Evolutionary conservation across 2,113 vertebrate genomes (phyloP).

Genomic region (Chaenogobius annularis): DNA sequence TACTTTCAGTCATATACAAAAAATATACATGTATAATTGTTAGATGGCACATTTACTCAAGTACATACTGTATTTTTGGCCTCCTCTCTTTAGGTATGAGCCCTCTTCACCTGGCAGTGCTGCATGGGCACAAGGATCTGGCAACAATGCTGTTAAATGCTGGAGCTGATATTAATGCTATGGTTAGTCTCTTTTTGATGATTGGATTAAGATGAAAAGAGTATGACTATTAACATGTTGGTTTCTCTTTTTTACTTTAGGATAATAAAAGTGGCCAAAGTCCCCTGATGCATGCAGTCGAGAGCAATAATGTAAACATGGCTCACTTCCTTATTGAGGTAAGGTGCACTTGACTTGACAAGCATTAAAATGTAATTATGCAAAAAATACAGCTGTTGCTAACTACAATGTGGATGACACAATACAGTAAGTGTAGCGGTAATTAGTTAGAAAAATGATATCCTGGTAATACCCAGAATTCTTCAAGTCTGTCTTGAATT

Average conservation of each 20-base stretch:
- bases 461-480: no score
- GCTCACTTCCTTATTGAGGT: constrained; percentile 87
- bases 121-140: constrained; percentile 67
- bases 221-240: constrained; percentile 25
- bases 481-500: no score
- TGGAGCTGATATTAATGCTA: constrained; percentile 83
- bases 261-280: constrained; percentile 89
- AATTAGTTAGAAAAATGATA: neutral
- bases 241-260: constrained; percentile 59
- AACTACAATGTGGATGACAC: no score
- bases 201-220: constrained; percentile 3
- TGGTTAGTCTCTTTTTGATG: constrained; percentile 73
- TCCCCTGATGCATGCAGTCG: constrained; percentile 86
- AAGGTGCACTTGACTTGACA: constrained; percentile 13
- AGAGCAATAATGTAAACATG: constrained; percentile 81
- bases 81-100: constrained; percentile 77
- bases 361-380: no score
- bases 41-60: neutral
- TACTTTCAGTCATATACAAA: no score
- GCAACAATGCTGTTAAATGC: constrained; percentile 77
- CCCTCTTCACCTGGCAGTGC: constrained; percentile 84
- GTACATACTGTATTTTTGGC: neutral
- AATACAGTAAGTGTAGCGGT: neutral
- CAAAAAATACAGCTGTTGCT: no score
- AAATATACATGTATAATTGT: no score